These are phyloP conservation scores for Xiphias gladius DNA, from an alignment of 2,113 vertebrate genomes.

Conservation along the genomic window DNA sequence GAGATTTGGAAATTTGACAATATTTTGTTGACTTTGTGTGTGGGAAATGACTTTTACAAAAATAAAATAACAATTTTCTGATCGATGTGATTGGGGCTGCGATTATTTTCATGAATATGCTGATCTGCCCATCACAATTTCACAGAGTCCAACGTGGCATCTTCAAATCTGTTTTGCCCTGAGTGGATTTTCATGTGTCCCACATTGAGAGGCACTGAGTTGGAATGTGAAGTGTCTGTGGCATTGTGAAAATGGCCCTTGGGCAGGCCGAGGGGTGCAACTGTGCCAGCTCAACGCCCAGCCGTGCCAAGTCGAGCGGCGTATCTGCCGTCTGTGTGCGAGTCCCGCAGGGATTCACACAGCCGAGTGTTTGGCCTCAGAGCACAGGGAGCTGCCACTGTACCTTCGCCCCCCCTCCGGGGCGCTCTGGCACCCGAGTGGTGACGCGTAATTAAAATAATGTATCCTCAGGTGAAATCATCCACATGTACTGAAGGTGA, in stretches of 20 bases:
- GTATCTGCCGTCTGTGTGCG: background rate
- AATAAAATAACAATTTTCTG: too few species aligned
- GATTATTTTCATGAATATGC: too few species aligned
- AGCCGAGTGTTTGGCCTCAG: slow-evolving; percentile 53
- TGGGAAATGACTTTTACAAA: too few species aligned
- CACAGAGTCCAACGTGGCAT: too few species aligned
- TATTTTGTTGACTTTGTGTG: too few species aligned
- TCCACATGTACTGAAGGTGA: slow-evolving; percentile 62
- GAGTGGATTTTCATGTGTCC: background rate
- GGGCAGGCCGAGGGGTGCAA: slow-evolving; percentile 8
- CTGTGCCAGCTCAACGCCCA: slow-evolving; percentile 18
- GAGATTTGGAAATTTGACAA: background rate
- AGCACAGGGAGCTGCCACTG: slow-evolving; percentile 42
- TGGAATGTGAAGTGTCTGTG: slow-evolving; percentile 33
- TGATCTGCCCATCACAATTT: too few species aligned
- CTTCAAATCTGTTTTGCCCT: background rate
- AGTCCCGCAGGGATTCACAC: slow-evolving; percentile 34
- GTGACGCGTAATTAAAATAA: slow-evolving; percentile 80
- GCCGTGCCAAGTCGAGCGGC: slow-evolving; percentile 10
- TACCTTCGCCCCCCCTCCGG: background rate
- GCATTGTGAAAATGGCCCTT: slow-evolving; percentile 20
- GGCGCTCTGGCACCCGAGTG: slow-evolving; percentile 36
- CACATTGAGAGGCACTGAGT: background rate
- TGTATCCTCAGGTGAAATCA: slow-evolving; percentile 61
- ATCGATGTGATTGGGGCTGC: too few species aligned